A percentile compares a stretch with the other conserved stretches of the same genome.
Conservation (phyloP, 2,888 invertebrate genomes). For the Acanthopleura granulata region DNA sequence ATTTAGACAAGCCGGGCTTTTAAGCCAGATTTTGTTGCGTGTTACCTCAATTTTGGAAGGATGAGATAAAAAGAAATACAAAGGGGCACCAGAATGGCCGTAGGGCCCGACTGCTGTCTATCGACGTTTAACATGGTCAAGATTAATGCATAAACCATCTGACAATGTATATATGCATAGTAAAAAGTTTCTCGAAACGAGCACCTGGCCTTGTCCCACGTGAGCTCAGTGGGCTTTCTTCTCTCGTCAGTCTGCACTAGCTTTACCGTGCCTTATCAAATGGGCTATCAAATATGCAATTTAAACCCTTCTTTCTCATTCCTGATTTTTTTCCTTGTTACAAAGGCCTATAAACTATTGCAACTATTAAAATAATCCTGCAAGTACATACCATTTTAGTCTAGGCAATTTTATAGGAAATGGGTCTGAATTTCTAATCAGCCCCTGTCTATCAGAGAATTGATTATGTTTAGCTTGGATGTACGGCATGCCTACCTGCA, state of each 20-base stretch:
- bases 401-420: no score
- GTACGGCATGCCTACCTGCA: no score
- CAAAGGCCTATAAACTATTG: no score
- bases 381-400: no score
- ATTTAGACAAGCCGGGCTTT: no score
- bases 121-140: neutral
- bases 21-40: constrained; percentile 4
- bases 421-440: no score
- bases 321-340: no score
- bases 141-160: constrained; percentile 8
- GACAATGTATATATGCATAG: constrained; percentile 16
- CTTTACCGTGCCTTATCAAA: neutral
- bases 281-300: no score
- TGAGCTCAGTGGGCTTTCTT: neutral
- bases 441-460: no score
- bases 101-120: neutral
- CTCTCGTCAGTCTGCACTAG: neutral
- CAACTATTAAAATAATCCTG: no score
- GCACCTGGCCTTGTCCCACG: constrained; percentile 14
- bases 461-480: no score
- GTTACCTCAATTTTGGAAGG: neutral
- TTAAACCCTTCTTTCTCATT: no score
- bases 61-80: neutral
- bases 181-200: neutral
- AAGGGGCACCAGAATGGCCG: neutral